Evolutionary conservation across 2,888 invertebrate species (phyloP).

Genomic region (Atethmia centrago): DNA sequence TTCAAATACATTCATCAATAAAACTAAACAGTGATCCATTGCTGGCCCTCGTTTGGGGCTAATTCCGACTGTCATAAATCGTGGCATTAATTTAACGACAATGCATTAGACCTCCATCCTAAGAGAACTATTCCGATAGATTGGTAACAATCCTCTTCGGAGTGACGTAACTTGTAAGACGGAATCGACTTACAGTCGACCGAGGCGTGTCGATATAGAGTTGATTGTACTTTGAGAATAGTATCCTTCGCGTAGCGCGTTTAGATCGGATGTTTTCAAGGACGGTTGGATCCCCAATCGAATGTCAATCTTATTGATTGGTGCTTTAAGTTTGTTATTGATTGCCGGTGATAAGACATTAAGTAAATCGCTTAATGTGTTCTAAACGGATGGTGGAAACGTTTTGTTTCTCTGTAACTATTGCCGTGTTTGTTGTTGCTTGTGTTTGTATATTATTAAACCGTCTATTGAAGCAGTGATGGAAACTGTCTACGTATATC

Average conservation of each 20-base stretch:
- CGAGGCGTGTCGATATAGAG: slow-evolving; percentile 54
- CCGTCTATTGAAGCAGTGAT: slow-evolving; percentile 51
- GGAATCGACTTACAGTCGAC: slow-evolving; percentile 54
- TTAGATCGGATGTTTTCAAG: slow-evolving; percentile 62
- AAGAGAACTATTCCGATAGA: slow-evolving; percentile 91
- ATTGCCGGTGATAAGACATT: slow-evolving; percentile 74
- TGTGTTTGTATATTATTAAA: slow-evolving; percentile 67
- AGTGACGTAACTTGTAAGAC: slow-evolving; percentile 67
- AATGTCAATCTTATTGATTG: slow-evolving; percentile 82
- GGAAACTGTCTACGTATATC: slow-evolving; percentile 22
- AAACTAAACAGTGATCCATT: slow-evolving; percentile 78
- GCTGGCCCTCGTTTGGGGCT: slow-evolving; percentile 75
- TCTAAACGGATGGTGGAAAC: slow-evolving; percentile 82
- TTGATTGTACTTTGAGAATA: slow-evolving; percentile 58
- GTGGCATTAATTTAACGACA: slow-evolving; percentile 90
- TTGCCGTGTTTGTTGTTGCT: slow-evolving; percentile 68
- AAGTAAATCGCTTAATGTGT: slow-evolving; percentile 88
- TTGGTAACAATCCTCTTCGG: slow-evolving; percentile 84
- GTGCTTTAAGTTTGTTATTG: slow-evolving; percentile 69
- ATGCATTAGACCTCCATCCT: slow-evolving; percentile 89
- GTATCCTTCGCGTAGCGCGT: slow-evolving; percentile 37
- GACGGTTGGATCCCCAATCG: slow-evolving; percentile 69
- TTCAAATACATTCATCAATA: slow-evolving; percentile 78
- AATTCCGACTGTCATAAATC: slow-evolving; percentile 89
- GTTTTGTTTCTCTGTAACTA: slow-evolving; percentile 80